Base-by-base conservation (phyloP, 2,888 invertebrate genomes). In the Ophion slaviceki region DNA sequence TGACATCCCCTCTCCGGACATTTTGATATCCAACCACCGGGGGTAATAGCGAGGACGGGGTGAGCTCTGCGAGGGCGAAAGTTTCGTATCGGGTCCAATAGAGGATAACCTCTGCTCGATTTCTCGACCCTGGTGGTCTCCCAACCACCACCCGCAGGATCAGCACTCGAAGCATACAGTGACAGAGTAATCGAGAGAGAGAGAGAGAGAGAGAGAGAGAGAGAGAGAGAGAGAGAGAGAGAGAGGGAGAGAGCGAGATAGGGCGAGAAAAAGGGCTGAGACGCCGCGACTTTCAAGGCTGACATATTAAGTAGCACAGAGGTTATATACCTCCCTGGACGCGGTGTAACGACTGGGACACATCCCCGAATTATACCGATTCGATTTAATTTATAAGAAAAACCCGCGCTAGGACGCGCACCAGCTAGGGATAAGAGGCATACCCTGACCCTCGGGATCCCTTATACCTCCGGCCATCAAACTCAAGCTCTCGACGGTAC, bases 341-440 rank as follows among this genome's bases (percentile, higher is more conserved):
- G 14, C 53, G 53, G 32, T 32, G 28, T 70, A 72, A 62, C 72
- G 70, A 57, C 45, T 74, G 17, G 77, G 84, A 76, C 88, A 88
- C 88, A 86, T 88, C 82, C 86, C 80, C 79, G 87, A 90, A 90
- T 90, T 88, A 89, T 88, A 88, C 88, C 87, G 88, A 90, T 90
- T 89, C 88, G 87, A 91, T 91, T 90, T 89, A 88, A 91, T 90
- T 90, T 88, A 88, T 85, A 89, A 88, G 88, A 87, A 89, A 68
- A 88, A 80, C 88, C 88, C 87, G 78, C 82, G 79, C 8, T 11
- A 85, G 71, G 79, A 45, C 66, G 53, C 79, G 24, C 47, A 47
- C 61, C 53, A 82, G 82, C 82, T 79, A 82, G 53, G 53, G 53
- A 53, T 53, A 53, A 80, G 70, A 74, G 77, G 70, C 59, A 53